A percentile compares a stretch with the other conserved stretches of the same genome.
Evolutionary conservation across 2,113 vertebrate genomes (phyloP).

Genomic region (Zosterops lateralis): DNA sequence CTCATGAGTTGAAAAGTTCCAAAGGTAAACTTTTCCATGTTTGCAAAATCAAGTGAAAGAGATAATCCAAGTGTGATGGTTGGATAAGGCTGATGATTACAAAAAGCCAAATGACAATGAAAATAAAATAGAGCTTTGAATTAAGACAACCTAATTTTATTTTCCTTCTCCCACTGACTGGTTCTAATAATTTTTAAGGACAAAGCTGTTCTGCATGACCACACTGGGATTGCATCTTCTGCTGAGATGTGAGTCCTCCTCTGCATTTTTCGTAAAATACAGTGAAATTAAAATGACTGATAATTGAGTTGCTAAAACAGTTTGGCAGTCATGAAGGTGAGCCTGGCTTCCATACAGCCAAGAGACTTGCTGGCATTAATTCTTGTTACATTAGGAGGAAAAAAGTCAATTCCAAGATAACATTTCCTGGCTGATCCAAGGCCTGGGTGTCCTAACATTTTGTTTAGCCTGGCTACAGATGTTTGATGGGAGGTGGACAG

Average conservation of each 20-base stretch:
- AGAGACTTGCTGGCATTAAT: not conserved
- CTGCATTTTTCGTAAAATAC: conserved; percentile 50
- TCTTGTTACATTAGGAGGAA: not conserved
- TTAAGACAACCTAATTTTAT: conserved; percentile 17
- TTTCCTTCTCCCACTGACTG: conserved; percentile 31
- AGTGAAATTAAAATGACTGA: conserved; percentile 39
- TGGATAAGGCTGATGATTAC: not conserved
- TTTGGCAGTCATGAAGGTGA: not conserved
- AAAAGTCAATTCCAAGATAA: not conserved
- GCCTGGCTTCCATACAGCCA: not conserved
- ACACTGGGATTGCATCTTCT: not conserved
- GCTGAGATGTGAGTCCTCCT: conserved; percentile 16
- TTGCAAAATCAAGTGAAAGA: not conserved
- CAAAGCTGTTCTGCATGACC: conserved; percentile 32
- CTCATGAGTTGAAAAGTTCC: not conserved
- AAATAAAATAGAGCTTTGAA: conserved; percentile 22
- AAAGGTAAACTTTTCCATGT: not conserved
- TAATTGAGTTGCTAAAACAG: not conserved
- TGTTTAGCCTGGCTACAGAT: not conserved
- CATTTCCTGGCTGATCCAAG: not conserved
- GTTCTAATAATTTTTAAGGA: conserved; percentile 10
- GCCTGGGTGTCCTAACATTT: not conserved
- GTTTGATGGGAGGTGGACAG: conserved; percentile 10
- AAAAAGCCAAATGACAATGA: not conserved
- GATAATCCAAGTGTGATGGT: not conserved